Percentiles rank a stretch among this genome's conserved stretches.
phyloP scores from a whole-genome alignment of 2,888 invertebrate species.

The Andrena haemorrhoa region DNA sequence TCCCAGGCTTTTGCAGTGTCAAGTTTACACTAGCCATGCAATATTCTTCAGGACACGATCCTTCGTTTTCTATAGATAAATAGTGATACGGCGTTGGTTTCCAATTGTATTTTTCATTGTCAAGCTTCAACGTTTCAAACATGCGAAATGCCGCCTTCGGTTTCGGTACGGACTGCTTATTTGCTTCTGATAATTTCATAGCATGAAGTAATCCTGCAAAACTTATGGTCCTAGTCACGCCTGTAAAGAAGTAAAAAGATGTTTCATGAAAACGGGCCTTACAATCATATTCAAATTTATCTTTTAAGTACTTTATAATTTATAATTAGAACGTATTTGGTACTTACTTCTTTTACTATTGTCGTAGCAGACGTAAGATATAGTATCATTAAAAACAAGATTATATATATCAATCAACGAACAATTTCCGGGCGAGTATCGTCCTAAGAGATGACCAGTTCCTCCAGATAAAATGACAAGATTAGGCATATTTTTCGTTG shows the following conservation, averaged over 20 bases:
- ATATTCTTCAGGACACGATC: conserved; percentile 89
- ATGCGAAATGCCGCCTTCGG: conserved; percentile 30
- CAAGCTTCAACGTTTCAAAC: conserved; percentile 48
- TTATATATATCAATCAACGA: conserved; percentile 72
- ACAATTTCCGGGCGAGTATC: conserved; percentile 66
- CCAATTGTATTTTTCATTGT: conserved; percentile 67
- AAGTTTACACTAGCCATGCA: conserved; percentile 86
- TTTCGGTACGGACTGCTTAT: conserved; percentile 34
- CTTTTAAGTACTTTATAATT: too few species aligned
- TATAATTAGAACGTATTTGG: not conserved
- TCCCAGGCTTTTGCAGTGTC: conserved; percentile 86
- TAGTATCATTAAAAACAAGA: conserved; percentile 71
- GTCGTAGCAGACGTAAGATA: conserved; percentile 77
- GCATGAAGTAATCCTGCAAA: conserved; percentile 55
- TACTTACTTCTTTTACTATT: conserved; percentile 74
- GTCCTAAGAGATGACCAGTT: conserved; percentile 88
- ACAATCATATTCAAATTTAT: too few species aligned
- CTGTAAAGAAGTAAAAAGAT: conserved; percentile 46
- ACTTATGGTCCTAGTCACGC: conserved; percentile 52
- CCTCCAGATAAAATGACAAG: conserved; percentile 90
- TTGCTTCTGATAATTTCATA: conserved; percentile 41
- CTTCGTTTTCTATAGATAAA: conserved; percentile 90
- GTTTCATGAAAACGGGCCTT: not conserved
- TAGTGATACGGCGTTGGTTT: conserved; percentile 76
- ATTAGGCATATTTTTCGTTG: conserved; percentile 77